Conservation (phyloP, 2,888 invertebrate species). For the Ommatoiulus sabulosus region DNA sequence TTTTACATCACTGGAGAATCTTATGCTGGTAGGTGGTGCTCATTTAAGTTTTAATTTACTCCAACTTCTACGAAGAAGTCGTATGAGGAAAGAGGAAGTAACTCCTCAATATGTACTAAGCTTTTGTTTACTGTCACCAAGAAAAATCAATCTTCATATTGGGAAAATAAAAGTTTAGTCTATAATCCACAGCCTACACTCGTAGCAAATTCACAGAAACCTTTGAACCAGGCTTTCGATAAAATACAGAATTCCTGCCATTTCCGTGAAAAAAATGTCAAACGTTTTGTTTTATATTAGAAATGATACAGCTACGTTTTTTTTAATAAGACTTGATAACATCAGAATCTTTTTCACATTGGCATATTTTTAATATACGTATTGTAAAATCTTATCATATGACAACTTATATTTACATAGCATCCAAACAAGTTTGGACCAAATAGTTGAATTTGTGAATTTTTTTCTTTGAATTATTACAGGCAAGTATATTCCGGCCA, state of each 20-base stretch:
- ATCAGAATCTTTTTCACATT: too few relatives aligned
- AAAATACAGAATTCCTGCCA: too few relatives aligned
- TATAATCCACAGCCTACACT: neutral
- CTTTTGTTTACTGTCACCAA: neutral
- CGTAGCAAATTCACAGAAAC: neutral
- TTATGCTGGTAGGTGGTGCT: conserved; percentile 75
- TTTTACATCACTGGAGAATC: conserved; percentile 93
- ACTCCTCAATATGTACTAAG: neutral
- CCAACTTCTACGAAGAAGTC: neutral
- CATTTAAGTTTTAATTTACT: neutral
- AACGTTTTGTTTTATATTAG: too few relatives aligned
- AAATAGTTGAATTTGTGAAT: too few relatives aligned
- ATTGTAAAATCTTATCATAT: too few relatives aligned
- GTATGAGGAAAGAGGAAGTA: neutral
- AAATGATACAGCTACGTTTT: too few relatives aligned
- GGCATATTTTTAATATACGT: too few relatives aligned
- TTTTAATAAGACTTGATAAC: too few relatives aligned
- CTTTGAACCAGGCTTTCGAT: neutral
- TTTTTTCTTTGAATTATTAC: too few relatives aligned
- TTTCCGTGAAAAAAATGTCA: too few relatives aligned
- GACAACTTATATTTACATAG: too few relatives aligned
- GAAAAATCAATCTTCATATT: neutral
- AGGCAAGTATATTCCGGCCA: conserved; percentile 57
- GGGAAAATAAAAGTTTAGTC: neutral
- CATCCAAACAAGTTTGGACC: too few relatives aligned